phyloP scores from a whole-genome alignment of 2,797 vertebrate genomes.

The Lepidocolaptes lacrymiger region DNA sequence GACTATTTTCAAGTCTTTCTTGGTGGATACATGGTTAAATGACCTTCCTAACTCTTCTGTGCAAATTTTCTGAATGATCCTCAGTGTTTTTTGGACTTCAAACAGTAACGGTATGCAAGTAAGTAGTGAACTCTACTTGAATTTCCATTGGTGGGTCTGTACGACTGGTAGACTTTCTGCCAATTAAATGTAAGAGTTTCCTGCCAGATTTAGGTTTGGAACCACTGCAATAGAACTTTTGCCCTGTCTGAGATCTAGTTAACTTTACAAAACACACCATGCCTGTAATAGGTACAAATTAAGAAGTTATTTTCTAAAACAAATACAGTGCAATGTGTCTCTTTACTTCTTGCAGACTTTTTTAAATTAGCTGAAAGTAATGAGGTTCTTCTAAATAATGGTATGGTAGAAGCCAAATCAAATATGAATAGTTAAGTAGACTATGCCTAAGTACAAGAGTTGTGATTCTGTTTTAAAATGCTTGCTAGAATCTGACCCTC shows the following conservation, averaged over 20 bases:
- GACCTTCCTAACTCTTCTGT: not conserved
- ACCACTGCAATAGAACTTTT: not conserved
- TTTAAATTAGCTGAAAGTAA: not conserved
- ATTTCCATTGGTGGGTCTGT: not conserved
- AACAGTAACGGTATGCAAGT: not conserved
- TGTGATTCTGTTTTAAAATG: not conserved
- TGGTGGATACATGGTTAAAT: not conserved
- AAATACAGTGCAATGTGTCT: not conserved
- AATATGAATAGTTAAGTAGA: not conserved
- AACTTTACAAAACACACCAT: not conserved
- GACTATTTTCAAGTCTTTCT: not conserved
- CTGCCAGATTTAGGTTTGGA: not conserved
- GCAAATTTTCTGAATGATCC: not conserved
- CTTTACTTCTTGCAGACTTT: not conserved
- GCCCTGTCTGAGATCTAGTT: not conserved
- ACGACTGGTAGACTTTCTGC: not conserved
- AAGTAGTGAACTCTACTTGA: not conserved
- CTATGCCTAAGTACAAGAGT: not conserved
- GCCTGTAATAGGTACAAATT: not conserved
- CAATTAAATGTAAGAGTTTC: not conserved
- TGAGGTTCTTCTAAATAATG: not conserved
- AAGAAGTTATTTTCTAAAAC: not conserved
- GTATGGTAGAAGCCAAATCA: not conserved
- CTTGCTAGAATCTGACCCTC: not conserved
- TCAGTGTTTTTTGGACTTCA: not conserved